Base-by-base conservation (phyloP, 2,888 invertebrate genomes). In the Prosapia bicincta region DNA sequence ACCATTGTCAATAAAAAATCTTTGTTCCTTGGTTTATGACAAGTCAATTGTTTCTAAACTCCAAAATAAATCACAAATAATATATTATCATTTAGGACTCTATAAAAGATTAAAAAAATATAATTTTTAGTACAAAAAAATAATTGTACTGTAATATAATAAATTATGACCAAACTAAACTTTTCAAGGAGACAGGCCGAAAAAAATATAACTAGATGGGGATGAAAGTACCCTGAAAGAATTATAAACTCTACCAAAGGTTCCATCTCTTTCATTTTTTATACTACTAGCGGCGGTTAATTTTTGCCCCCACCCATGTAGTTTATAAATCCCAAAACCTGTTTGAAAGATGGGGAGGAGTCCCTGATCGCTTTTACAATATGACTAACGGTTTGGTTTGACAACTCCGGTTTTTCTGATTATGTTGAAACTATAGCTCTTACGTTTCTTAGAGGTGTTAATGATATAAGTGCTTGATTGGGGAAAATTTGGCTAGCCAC, bases 391-490 rank as follows among this genome's bases (percentile, higher is more conserved):
- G 79, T 43, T 3, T 83, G 83, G 83, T 83, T 83, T 78, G 82
- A 83, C 71, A 30, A 65, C 28, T 26, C 26, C 3, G 75, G 75
- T 71, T 83, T 83, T 77, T 77, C 79, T 28, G 83, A 83, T 77
- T 83, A 83, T 83, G 80, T 83, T 66, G 13, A 78, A 26, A 74
- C 77, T 25, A 72, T 80, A 13, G 78, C 78, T 32, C 67, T 82
- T 26, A 81, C 81, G 66, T 82, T 79, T 71, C 77, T 79, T 68
- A 78, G 78, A 71, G 74, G 76, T 54, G 77, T 79, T 43, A 26
- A 71, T 26, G 83, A 82, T 13, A 78, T 68, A 83, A 83, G 78
- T 81, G 83, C 20, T 32, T 84, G 65, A 82, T 85, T 71, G 83
- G 84, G 9, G 83, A 84, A 75, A 85, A 84, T 83, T 26, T 68